Conservation (phyloP, 2,113 vertebrate species). For the Microtus oregoni region DNA sequence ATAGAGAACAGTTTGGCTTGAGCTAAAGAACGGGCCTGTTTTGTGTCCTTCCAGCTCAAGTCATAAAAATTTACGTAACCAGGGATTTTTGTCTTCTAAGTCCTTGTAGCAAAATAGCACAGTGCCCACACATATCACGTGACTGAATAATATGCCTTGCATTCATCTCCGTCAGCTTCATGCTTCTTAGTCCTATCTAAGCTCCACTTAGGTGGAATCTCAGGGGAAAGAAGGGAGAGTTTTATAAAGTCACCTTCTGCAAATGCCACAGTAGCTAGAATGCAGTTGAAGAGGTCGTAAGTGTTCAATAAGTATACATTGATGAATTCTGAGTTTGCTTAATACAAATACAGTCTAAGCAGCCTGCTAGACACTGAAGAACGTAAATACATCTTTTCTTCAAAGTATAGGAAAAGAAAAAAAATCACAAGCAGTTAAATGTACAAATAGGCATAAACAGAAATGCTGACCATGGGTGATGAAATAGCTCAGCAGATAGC, state of each 20-base stretch:
- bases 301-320: neutral
- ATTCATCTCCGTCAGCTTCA: conserved; percentile 17
- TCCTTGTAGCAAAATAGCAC: neutral
- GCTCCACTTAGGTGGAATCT: neutral
- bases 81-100: conserved; percentile 53
- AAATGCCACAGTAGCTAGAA: conserved; percentile 6
- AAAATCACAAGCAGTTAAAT: conserved; percentile 21
- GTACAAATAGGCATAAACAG: conserved; percentile 2
- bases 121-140: neutral
- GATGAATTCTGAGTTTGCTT: conserved; percentile 32
- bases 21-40: conserved; percentile 35
- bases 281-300: conserved; percentile 49
- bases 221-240: neutral
- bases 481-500: neutral
- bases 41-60: conserved; percentile 48
- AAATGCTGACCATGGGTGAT: no score
- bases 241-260: neutral
- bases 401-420: neutral
- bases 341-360: conserved; percentile 32
- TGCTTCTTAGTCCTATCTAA: neutral
- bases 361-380: neutral
- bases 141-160: neutral
- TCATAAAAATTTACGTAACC: conserved; percentile 52
- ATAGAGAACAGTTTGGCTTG: conserved; percentile 21
- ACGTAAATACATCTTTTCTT: conserved; percentile 12